Evolutionary conservation across 2,797 vertebrate species (phyloP).

Genomic region (Rhodeus uyekii): DNA sequence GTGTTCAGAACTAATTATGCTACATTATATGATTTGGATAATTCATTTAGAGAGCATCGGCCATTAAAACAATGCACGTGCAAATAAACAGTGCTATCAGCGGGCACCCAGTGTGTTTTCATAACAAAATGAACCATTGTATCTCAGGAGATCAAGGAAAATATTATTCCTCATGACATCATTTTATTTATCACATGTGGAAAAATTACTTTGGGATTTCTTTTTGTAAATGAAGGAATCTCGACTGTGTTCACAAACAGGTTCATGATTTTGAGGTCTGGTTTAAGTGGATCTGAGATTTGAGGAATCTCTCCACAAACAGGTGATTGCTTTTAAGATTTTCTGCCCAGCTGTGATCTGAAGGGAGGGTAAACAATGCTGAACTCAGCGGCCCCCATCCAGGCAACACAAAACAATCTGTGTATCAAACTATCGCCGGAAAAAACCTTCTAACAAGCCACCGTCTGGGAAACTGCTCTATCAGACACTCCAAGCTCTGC

Average conservation of each 20-base stretch:
- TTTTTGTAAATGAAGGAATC: background rate
- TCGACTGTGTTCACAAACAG: background rate
- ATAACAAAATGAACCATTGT: slow-evolving; percentile 11
- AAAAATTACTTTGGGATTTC: background rate
- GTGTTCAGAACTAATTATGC: background rate
- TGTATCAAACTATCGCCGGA: slow-evolving; percentile 69
- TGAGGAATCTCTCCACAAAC: slow-evolving; percentile 19
- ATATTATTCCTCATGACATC: background rate
- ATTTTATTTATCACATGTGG: background rate
- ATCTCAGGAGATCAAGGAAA: slow-evolving; percentile 3
- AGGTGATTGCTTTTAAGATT: slow-evolving; percentile 34
- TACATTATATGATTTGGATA: slow-evolving; percentile 10
- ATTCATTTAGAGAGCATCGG: slow-evolving; percentile 4
- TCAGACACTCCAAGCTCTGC: slow-evolving; percentile 62
- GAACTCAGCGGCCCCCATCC: slow-evolving; percentile 31
- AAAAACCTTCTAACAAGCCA: slow-evolving; percentile 63
- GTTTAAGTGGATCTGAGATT: slow-evolving; percentile 1
- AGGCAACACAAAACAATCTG: slow-evolving; percentile 64
- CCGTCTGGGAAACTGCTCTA: slow-evolving; percentile 71
- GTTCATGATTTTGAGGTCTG: slow-evolving; percentile 1
- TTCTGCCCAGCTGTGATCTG: slow-evolving; percentile 52
- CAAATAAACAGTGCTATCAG: slow-evolving; percentile 18
- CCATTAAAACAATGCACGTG: background rate
- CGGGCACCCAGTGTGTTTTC: background rate
- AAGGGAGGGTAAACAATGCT: slow-evolving; percentile 51